Conservation (phyloP, 1,140 invertebrate species). For the Tetraneura akinire region DNA sequence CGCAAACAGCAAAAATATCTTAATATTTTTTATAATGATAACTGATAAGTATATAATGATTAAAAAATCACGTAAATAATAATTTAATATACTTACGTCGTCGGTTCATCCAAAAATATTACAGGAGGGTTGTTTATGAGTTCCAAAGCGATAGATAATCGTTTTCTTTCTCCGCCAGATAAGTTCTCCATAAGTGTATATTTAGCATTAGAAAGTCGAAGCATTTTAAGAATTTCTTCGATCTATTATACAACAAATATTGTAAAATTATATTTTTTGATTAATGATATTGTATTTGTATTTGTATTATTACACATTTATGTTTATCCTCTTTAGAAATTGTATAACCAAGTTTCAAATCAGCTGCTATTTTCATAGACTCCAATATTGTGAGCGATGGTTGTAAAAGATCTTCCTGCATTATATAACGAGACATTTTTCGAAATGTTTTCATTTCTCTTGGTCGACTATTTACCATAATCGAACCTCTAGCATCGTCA, state of each 20-base stretch:
- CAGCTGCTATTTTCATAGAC: constrained; percentile 81
- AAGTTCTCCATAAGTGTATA: constrained; percentile 74
- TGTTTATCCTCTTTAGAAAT: constrained; percentile 68
- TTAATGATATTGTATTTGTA: neutral
- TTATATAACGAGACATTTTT: constrained; percentile 89
- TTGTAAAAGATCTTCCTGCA: constrained; percentile 89
- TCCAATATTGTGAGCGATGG: constrained; percentile 83
- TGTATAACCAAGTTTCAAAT: constrained; percentile 78
- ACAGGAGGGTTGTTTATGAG: constrained; percentile 94
- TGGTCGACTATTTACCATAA: constrained; percentile 74
- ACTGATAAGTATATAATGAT: too few species aligned
- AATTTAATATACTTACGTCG: constrained; percentile 67
- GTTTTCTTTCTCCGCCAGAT: constrained; percentile 90
- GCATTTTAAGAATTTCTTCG: constrained; percentile 69
- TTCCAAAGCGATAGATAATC: constrained; percentile 89
- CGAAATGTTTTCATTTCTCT: constrained; percentile 77
- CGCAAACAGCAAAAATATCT: too few species aligned
- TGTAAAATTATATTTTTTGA: neutral
- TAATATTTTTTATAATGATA: too few species aligned
- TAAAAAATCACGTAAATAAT: neutral
- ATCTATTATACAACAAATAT: constrained; percentile 63
- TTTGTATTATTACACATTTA: constrained; percentile 65
- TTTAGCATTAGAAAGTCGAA: constrained; percentile 66
- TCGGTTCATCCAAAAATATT: constrained; percentile 80
- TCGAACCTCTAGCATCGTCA: constrained; percentile 64